These are phyloP conservation scores for Andrena bicolor DNA, from an alignment of 2,888 invertebrate genomes.

Conservation along the genomic window DNA sequence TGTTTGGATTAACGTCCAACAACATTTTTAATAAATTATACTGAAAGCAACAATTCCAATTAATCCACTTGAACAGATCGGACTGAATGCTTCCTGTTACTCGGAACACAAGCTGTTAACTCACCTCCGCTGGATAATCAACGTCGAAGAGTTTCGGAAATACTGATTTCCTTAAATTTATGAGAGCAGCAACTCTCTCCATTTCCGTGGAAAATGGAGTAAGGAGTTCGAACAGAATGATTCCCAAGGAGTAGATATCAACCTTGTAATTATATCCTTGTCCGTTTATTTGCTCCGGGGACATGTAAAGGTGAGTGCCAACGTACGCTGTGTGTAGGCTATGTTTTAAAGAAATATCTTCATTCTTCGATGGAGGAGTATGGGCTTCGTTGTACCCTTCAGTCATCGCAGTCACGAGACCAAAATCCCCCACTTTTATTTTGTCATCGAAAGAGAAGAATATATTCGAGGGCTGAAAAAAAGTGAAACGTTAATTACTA, in stretches of 20 bases:
- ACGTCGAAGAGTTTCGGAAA: constrained; percentile 90
- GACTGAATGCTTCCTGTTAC: not conserved
- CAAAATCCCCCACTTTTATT: constrained; percentile 99
- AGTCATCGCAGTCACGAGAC: constrained; percentile 96
- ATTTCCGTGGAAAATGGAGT: constrained; percentile 96
- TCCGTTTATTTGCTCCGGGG: constrained; percentile 95
- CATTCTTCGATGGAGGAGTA: constrained; percentile 75
- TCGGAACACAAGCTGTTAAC: constrained; percentile 17
- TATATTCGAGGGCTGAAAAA: constrained; percentile 93
- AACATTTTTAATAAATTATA: constrained; percentile 91
- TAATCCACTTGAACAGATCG: constrained; percentile 18
- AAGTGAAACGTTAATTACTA: not conserved
- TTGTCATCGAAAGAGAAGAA: constrained; percentile 96
- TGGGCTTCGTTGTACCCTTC: constrained; percentile 85
- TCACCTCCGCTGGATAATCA: constrained; percentile 90
- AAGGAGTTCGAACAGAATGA: constrained; percentile 97
- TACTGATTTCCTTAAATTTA: constrained; percentile 88
- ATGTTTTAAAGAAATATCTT: constrained; percentile 77
- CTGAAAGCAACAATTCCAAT: constrained; percentile 85
- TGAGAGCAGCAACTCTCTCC: constrained; percentile 92
- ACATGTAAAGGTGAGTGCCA: constrained; percentile 98
- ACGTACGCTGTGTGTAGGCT: constrained; percentile 87
- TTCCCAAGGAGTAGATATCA: constrained; percentile 97
- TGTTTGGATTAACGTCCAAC: constrained; percentile 90
- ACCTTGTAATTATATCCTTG: constrained; percentile 95